Conservation (phyloP, 2,113 vertebrate species). For the Corapipo altera region DNA sequence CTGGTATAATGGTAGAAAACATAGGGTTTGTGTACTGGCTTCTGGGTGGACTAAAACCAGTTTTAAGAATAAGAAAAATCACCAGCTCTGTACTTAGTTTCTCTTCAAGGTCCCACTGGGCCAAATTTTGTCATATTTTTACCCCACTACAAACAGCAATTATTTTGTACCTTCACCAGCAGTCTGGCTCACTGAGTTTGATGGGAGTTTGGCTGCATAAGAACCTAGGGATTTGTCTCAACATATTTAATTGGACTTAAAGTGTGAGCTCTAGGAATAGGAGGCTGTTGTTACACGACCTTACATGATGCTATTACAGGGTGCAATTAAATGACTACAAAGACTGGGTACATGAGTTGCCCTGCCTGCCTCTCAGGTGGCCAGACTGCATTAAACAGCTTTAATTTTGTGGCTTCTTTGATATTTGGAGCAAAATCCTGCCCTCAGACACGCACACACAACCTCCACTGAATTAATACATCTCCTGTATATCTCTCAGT, state of each 20-base stretch:
- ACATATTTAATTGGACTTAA: conserved; percentile 9
- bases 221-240: conserved; percentile 25
- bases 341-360: not conserved
- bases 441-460: conserved; percentile 23
- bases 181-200: not conserved
- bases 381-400: not conserved
- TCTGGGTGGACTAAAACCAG: not conserved
- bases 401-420: conserved; percentile 61
- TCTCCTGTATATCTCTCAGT: conserved; percentile 25
- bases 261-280: not conserved
- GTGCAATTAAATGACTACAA: conserved; percentile 5
- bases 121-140: conserved; percentile 1
- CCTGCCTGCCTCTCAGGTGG: conserved; percentile 30
- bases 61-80: not conserved
- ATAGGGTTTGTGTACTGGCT: not conserved
- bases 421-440: conserved; percentile 21
- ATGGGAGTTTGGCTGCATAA: not conserved
- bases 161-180: not conserved
- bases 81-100: not conserved
- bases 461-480: conserved; percentile 19
- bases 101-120: not conserved
- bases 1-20: not conserved
- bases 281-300: not conserved
- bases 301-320: not conserved
- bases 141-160: not conserved